Evolutionary conservation across 2,113 vertebrate species (phyloP).

Genomic region (Gulo gulo): DNA sequence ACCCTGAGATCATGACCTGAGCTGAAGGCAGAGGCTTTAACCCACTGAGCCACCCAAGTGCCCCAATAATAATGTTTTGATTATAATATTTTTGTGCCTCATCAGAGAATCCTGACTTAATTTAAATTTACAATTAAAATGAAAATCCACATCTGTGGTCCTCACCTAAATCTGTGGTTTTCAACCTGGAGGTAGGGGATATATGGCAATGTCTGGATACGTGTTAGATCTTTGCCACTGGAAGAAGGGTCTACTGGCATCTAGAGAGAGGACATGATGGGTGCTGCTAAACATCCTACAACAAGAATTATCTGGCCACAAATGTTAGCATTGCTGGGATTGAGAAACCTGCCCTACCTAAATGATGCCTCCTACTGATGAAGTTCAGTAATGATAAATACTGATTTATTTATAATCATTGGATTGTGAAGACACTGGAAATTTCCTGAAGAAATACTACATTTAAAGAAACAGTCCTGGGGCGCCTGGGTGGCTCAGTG

Average conservation of each 20-base stretch:
- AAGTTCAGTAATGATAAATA: neutral
- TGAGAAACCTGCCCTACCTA: neutral
- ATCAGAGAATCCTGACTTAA: neutral
- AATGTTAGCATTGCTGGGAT: neutral
- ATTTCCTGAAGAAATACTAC: neutral
- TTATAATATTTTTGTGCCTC: neutral
- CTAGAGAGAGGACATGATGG: neutral
- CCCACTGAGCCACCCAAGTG: too few relatives aligned
- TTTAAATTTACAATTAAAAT: slow-evolving; percentile 32
- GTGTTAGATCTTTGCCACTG: neutral
- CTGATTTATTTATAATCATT: neutral
- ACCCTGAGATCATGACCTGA: too few relatives aligned
- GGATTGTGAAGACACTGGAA: neutral
- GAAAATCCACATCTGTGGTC: neutral
- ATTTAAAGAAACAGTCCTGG: neutral
- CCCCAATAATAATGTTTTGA: neutral
- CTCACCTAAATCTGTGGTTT: neutral
- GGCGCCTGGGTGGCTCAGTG: too few relatives aligned
- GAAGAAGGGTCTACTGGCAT: neutral
- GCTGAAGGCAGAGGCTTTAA: too few relatives aligned
- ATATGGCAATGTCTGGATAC: neutral
- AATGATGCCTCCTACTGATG: neutral
- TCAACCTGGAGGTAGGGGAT: neutral
- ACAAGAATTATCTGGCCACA: neutral
- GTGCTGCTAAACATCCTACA: neutral